A percentile compares a stretch with the other conserved stretches of the same genome.
These are phyloP conservation scores for Nephrotoma guestfalica DNA, from an alignment of 2,888 invertebrate species.

Conservation along the genomic window DNA sequence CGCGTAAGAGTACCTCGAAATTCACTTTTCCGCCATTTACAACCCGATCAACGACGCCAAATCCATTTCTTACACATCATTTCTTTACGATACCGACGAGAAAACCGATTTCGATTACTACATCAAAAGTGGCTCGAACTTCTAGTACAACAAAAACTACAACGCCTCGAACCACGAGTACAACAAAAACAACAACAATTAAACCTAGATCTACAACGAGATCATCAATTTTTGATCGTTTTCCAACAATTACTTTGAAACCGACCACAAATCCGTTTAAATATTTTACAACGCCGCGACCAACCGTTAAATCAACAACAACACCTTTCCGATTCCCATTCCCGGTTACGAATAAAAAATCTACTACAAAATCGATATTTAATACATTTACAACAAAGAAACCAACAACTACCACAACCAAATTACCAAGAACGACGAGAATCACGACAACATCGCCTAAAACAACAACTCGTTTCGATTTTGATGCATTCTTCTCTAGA, in stretches of 20 bases:
- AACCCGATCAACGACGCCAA: not conserved
- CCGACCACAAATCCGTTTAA: not conserved
- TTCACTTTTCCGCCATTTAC: not conserved
- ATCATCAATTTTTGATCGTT: not conserved
- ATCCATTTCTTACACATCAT: not conserved
- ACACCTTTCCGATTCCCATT: not conserved
- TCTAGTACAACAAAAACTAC: not conserved
- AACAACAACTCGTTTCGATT: not conserved
- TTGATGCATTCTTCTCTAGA: not conserved
- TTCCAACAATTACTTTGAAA: not conserved
- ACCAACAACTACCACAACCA: not conserved
- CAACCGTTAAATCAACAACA: not conserved
- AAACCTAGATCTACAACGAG: not conserved
- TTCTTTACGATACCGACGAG: not conserved
- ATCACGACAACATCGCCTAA: not conserved
- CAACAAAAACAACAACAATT: not conserved
- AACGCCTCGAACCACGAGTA: not conserved
- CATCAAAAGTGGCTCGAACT: not conserved
- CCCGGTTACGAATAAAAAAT: not conserved
- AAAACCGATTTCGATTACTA: not conserved
- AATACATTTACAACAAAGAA: conserved; percentile 1
- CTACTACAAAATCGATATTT: not conserved
- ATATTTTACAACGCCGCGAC: not conserved
- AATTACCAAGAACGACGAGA: not conserved
- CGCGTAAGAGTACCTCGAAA: not conserved